Percentiles rank a stretch among this genome's conserved stretches.
phyloP scores from a whole-genome alignment of 2,888 invertebrate species.

The Elegia similella region DNA sequence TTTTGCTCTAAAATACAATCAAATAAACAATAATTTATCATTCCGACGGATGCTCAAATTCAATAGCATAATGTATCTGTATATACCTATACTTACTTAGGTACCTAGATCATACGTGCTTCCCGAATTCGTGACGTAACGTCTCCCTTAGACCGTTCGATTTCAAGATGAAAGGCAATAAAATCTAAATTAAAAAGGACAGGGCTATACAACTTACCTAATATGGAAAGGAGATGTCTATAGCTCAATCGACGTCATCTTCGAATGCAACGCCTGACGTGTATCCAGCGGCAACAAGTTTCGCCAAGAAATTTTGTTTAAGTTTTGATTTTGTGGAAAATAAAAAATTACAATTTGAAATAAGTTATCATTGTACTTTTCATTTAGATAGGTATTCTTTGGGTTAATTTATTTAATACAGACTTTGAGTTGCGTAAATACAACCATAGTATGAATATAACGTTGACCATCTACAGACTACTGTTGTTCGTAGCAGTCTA shows the following conservation, averaged over 20 bases:
- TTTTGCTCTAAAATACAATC: constrained; percentile 3
- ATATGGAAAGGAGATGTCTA: constrained; percentile 70
- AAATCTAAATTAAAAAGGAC: constrained; percentile 58
- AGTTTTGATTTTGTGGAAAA: constrained; percentile 10
- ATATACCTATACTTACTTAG: constrained; percentile 23
- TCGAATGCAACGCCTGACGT: constrained; percentile 61
- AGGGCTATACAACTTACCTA: constrained; percentile 62
- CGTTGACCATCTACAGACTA: not conserved
- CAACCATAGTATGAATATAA: not conserved
- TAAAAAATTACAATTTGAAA: not conserved
- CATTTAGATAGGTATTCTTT: not conserved
- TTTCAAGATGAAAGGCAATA: constrained; percentile 60
- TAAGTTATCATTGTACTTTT: constrained; percentile 2
- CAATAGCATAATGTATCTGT: constrained; percentile 14
- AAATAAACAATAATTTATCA: constrained; percentile 12
- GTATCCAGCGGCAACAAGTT: constrained; percentile 68
- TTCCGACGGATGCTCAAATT: constrained; percentile 12
- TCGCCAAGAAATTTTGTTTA: constrained; percentile 26
- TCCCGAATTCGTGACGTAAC: constrained; percentile 67
- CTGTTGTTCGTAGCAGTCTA: constrained; percentile 3
- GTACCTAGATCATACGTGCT: constrained; percentile 46
- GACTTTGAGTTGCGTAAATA: too few relatives aligned
- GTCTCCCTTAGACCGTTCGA: constrained; percentile 56
- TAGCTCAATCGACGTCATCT: constrained; percentile 66
- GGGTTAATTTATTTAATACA: not conserved